Evolutionary conservation across 2,113 vertebrate species (phyloP), one percentile per base, ranked within the genome.

Genomic region (Oryzias curvinotus): DNA sequence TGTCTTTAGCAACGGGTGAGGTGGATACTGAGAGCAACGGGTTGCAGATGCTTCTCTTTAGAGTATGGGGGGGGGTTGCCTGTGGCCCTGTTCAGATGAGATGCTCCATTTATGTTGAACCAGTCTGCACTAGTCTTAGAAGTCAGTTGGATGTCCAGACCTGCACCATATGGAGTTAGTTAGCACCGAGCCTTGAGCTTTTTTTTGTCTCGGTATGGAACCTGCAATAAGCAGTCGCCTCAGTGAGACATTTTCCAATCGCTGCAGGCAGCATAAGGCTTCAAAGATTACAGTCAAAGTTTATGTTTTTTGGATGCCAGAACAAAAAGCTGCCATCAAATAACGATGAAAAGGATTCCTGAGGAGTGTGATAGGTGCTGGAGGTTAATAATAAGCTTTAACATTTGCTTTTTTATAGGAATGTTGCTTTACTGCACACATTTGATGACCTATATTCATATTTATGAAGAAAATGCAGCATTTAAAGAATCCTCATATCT

Each of bases 101-200:
- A 88, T 79, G 73, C 77, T 74, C 69, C 79, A 68, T 88, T 83
- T 88, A 82, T 73, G 52, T 82, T 70, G 76, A 80, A 73, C 55
- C 66, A 57, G 66, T 79, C 73, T 85, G 75, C 71, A 84, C 16
- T 52, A 80, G 80, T 65, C 80, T 87, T 58, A 88, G 81, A 90
- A 87, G 83, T 87, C 74, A 65, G 87, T 80, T 86, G 86, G 86
- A 88, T 82, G 73, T 88, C 80, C 80, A 84, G 68, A 86, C 77
- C 74, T 12, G 48, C 12, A 68, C 52, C 89, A 91, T 89, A 83
- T 86, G 88, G 89, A 86, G 51, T 57, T 75, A 68, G 80, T 91
- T 90, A 90, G 76, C 18, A 67, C 73, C 7, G 17, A 52, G 82
- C 83, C 85, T 30, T 50, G 14, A 78, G 85, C 75, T 65, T 44